These are phyloP conservation scores for Eurystomus gularis DNA, from an alignment of 2,113 vertebrate genomes.

Conservation along the genomic window DNA sequence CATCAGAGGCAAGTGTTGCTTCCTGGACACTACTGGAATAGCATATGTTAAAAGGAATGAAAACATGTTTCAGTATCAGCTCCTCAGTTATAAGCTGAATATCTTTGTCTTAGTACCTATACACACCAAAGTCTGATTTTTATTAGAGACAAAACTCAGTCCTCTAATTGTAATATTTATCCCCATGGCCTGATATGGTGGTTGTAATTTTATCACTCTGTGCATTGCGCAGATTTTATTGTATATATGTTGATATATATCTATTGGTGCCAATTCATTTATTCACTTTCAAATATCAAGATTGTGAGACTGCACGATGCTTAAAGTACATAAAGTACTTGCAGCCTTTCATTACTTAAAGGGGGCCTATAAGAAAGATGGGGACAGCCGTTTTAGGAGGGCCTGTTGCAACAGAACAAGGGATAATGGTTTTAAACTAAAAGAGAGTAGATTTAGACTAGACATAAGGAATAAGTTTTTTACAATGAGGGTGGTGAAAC, in stretches of 20 bases:
- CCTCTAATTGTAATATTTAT: neutral
- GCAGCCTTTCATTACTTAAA: neutral
- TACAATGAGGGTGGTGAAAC: neutral
- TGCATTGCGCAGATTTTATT: neutral
- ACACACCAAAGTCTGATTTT: neutral
- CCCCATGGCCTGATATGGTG: too few relatives aligned
- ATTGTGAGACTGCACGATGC: neutral
- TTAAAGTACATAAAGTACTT: neutral
- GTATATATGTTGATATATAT: neutral
- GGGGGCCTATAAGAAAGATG: neutral
- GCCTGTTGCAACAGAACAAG: neutral
- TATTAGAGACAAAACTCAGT: neutral
- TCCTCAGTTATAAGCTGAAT: neutral
- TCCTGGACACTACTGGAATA: neutral
- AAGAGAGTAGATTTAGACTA: neutral
- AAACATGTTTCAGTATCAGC: neutral
- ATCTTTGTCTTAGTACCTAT: neutral
- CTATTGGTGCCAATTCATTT: neutral
- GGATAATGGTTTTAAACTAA: neutral
- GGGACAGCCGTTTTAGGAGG: neutral
- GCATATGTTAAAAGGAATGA: neutral
- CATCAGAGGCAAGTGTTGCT: neutral
- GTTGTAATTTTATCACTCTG: neutral
- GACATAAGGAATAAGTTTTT: neutral
- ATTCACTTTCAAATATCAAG: neutral